Evolutionary conservation across 2,113 vertebrate genomes (phyloP), one percentile per base, ranked within the genome.

Genomic region (Channa maculata): DNA sequence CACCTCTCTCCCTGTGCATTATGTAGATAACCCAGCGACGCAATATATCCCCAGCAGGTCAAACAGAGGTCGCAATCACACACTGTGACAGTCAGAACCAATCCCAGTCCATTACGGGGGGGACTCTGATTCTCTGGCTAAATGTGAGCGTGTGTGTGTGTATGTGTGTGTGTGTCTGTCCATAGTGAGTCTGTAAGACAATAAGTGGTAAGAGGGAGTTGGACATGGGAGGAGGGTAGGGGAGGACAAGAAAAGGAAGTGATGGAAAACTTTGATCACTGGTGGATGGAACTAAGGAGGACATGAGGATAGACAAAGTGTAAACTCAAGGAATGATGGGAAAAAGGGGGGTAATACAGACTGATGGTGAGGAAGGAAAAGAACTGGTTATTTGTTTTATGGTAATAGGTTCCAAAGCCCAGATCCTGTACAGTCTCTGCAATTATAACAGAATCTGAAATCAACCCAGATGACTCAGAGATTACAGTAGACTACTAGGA

Each of bases 11-110:
- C 82, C 91, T 86, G 91, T 94, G 93, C 85, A 94, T 94, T 95
- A 91, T 94, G 87, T 92, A 94, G 73, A 92, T 94, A 96, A 95
- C 87, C 80, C 58, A 9, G 65, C 88, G 87, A 94, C 81, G 87
- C 92, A 93, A 87, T 95, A 91, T 94, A 91, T 93, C 89, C 78
- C 60, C 84, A 1, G 84, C 86, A 93, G 96, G 95, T 97, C 94
- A 96, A 85, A 87, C 84, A 10, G 89, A 80, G 96, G 96, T 95
- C 94, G 87, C 89, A 92, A 87, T 91, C 95, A 93, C 94, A 92
- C 70, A 90, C 92, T 86, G 90, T 92, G 92, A 93, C 73, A 82
- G 57, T 78, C 37, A 33, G 36, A 88, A 92, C 94, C 94, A 89
- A 87, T 89, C 69, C 57, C 91, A 48, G 76, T 94, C 94, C 91